Evolutionary conservation across 2,113 vertebrate genomes (phyloP), one percentile per base, ranked within the genome.

Genomic region (Colossoma macropomum): DNA sequence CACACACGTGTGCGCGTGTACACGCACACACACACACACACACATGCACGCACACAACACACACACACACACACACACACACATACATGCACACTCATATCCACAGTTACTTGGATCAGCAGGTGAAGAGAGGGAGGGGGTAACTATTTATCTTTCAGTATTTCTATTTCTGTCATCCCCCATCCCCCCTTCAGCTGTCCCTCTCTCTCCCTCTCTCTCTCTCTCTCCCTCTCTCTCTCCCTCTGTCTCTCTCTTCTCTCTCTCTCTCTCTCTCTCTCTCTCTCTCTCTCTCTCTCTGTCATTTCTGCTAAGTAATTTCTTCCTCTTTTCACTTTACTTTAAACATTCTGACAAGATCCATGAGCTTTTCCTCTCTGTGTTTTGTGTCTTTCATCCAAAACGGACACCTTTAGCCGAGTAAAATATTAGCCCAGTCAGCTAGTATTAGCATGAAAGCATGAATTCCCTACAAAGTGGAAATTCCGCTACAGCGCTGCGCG

Each of bases 151-250:
- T 95, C 93, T 89, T 87, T 92, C 90, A 92, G 89, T 91, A 88
- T 80, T 88, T 93, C 94, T 95, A 95, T 95, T 95, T 93, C 90
- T 90, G 93, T 91, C 89, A 78, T 76, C 79, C 63, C 87, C 94
- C 93, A 89, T 92, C 93, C 94, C 92, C 94, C 90, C 86, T 79
- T 74, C 95, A 95, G 95, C 94, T 95, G 95, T 95, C 93, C 88
- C 79, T 85, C 68, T 88, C 88, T 84, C 75, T 68, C 16, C 84
- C 73, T 81, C 85, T 69, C 77, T 56, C 85, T 77, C 78, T 74
- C 72, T 84, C 90, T 85, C 89, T 86, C 87, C 85, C 77, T 65
- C 54, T 7, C 48, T 50, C 48, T 41, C 88, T 73, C 95, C 85
- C 65, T 88, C 87, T n/a, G n/a, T n/a, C n/a, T n/a, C 82, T 72